Evolutionary conservation across 1,140 invertebrate genomes (phyloP).

Genomic region (Venturia canescens): DNA sequence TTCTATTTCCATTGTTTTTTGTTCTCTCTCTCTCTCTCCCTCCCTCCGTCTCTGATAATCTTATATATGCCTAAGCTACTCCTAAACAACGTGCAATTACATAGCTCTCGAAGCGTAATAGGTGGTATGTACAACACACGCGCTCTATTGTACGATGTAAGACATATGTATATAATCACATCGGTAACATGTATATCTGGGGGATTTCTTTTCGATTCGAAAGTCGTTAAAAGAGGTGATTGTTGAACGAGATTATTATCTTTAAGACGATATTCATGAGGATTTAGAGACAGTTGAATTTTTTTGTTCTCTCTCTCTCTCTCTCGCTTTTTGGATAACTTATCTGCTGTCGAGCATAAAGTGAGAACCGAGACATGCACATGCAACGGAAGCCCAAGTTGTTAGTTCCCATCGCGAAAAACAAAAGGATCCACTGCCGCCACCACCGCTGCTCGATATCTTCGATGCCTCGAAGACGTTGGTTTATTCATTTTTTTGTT

Average conservation of each 20-base stretch:
- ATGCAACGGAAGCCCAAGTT: background rate
- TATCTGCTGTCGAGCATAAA: background rate
- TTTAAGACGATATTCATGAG: conserved; percentile 10
- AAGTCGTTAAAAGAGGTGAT: conserved; percentile 27
- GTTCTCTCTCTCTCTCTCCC: conserved; percentile 61
- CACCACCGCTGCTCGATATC: background rate
- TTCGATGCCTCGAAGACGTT: background rate
- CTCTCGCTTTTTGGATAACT: background rate
- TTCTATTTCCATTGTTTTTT: background rate
- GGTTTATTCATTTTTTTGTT: background rate
- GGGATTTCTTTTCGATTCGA: conserved; percentile 7
- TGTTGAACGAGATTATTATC: conserved; percentile 13
- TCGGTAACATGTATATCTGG: background rate
- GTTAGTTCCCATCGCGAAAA: conserved; percentile 5
- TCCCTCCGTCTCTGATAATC: conserved; percentile 55
- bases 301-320: no score
- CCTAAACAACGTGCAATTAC: conserved; percentile 62
- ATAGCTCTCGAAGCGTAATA: conserved; percentile 65
- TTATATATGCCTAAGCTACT: conserved; percentile 59
- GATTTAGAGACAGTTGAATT: background rate
- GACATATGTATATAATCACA: conserved; percentile 51
- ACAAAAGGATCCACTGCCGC: background rate
- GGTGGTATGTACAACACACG: conserved; percentile 70
- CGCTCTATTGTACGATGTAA: conserved; percentile 50
- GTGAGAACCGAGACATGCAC: conserved; percentile 4